Conservation (phyloP, 2,888 invertebrate species). For the Scrobipalpa atriplicella region DNA sequence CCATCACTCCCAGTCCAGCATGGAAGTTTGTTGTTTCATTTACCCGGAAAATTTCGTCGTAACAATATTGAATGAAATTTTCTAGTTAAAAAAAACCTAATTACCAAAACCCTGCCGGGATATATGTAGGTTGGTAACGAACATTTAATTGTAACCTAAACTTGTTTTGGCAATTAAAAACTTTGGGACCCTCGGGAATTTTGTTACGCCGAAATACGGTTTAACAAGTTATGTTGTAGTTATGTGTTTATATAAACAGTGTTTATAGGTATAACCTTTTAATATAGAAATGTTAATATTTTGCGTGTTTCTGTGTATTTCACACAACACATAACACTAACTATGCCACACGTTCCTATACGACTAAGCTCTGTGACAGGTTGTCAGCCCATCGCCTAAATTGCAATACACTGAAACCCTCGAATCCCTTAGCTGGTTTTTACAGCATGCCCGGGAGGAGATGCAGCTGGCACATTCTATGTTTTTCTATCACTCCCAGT, state of each 20-base stretch:
- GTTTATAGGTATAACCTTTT: neutral
- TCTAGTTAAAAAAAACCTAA: neutral
- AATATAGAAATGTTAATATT: too few relatives aligned
- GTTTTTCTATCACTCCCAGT: neutral
- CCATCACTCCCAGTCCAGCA: too few relatives aligned
- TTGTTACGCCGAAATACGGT: neutral
- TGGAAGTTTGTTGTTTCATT: too few relatives aligned
- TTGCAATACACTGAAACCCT: too few relatives aligned
- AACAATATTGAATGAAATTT: neutral
- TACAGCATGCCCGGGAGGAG: neutral
- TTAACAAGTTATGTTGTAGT: neutral
- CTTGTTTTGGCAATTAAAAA: constrained; percentile 9
- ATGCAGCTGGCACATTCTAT: neutral
- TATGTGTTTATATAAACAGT: neutral
- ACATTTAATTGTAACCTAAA: constrained; percentile 6
- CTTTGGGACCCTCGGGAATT: neutral
- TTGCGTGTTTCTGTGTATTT: too few relatives aligned
- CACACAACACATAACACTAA: too few relatives aligned
- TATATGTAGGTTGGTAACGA: neutral
- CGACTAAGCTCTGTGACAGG: too few relatives aligned
- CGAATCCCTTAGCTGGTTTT: too few relatives aligned
- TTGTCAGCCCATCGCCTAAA: too few relatives aligned
- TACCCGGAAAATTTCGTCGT: neutral
- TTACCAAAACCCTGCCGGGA: neutral
- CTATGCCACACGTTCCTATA: too few relatives aligned